Percentiles rank a stretch among this genome's conserved stretches.
phyloP scores from a whole-genome alignment of 2,888 invertebrate genomes.

The Alentia gelatinosa region DNA sequence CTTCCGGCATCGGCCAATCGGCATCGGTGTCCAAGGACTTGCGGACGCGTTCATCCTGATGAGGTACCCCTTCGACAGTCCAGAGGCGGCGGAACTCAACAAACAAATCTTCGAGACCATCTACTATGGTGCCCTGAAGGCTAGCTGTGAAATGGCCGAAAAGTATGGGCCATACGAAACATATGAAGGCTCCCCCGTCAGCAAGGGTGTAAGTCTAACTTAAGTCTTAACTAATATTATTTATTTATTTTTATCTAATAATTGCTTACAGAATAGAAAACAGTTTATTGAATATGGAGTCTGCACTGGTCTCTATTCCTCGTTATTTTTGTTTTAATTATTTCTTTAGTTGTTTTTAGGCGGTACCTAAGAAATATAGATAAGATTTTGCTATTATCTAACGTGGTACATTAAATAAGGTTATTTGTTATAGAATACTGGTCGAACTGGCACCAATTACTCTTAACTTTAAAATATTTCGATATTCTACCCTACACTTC shows the following conservation, averaged over 20 bases:
- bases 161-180: slow-evolving; percentile 93
- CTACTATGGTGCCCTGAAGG: slow-evolving; percentile 97
- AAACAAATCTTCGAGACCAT: slow-evolving; percentile 98
- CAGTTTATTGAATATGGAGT: too few relatives aligned
- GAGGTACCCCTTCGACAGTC: slow-evolving; percentile 82
- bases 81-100: slow-evolving; percentile 85
- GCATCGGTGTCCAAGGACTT: slow-evolving; percentile 97
- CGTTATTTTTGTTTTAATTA: too few relatives aligned
- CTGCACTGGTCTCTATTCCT: too few relatives aligned
- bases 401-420: too few relatives aligned
- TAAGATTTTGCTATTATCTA: too few relatives aligned
- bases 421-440: too few relatives aligned
- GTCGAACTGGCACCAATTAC: too few relatives aligned
- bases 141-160: slow-evolving; percentile 95
- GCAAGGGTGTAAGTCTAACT: slow-evolving; percentile 88
- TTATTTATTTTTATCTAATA: too few relatives aligned
- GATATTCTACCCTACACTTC: neutral
- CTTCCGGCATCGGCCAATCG: slow-evolving; percentile 86
- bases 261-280: too few relatives aligned
- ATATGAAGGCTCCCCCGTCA: slow-evolving; percentile 94
- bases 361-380: too few relatives aligned
- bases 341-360: too few relatives aligned
- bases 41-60: slow-evolving; percentile 97
- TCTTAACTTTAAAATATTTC: too few relatives aligned
- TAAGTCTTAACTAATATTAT: neutral